phyloP scores from a whole-genome alignment of 92 coral and sea anemone species.

The Umimayanthus chanpuru region DNA sequence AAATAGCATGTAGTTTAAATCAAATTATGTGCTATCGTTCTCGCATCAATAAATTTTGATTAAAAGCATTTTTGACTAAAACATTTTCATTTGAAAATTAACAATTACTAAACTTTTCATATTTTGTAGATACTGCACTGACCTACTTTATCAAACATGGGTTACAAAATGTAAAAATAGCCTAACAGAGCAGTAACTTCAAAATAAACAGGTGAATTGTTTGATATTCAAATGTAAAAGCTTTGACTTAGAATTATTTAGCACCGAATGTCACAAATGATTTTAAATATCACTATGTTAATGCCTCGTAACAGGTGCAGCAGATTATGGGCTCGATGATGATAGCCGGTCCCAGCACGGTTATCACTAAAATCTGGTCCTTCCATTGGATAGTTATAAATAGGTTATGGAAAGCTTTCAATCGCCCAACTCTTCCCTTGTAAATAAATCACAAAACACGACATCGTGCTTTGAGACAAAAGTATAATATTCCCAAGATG shows the following conservation, averaged over 20 bases:
- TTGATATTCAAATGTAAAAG: neutral
- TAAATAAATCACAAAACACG: neutral
- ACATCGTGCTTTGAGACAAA: slow-evolving; percentile 6
- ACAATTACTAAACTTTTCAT: neutral
- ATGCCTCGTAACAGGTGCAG: slow-evolving; percentile 11
- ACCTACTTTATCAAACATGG: too few relatives aligned
- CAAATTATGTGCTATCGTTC: neutral
- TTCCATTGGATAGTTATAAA: slow-evolving; percentile 7
- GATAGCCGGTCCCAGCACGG: neutral
- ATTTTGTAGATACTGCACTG: neutral
- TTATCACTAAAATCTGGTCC: neutral
- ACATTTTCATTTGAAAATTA: too few relatives aligned
- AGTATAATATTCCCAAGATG: neutral
- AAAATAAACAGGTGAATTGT: neutral
- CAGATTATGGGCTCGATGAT: neutral
- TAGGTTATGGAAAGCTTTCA: neutral
- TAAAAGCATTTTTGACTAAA: neutral
- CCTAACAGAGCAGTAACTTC: too few relatives aligned
- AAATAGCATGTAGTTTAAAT: neutral
- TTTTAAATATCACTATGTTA: neutral
- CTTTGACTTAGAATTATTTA: neutral
- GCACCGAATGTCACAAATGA: neutral
- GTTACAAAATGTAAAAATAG: too few relatives aligned
- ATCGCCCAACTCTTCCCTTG: neutral
- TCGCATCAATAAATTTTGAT: neutral